A percentile compares a stretch with the other conserved stretches of the same genome.
Conservation (phyloP, 2,888 invertebrate genomes). For the Arctia plantaginis region DNA sequence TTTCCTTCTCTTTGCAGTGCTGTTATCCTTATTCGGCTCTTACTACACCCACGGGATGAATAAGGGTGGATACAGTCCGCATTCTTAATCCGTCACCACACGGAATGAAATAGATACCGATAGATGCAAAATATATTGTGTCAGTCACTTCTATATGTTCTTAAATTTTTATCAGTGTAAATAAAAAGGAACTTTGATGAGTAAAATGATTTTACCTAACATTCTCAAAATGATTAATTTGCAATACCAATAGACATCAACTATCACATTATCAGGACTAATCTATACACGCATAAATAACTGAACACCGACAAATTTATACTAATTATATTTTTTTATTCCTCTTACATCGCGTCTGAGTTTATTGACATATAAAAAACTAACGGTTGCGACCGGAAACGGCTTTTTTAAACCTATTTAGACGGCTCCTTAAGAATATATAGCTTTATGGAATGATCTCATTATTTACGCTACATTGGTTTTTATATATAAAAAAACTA, state of each 20-base stretch:
- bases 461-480: slow-evolving; percentile 73
- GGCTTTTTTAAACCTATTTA: slow-evolving; percentile 52
- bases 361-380: slow-evolving; percentile 54
- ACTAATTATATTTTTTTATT: slow-evolving; percentile 59
- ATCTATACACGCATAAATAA: slow-evolving; percentile 7
- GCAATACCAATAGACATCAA: slow-evolving; percentile 8
- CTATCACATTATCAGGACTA: background rate
- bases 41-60: too few relatives aligned
- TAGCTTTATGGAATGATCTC: slow-evolving; percentile 63
- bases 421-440: slow-evolving; percentile 57
- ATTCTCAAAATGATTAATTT: slow-evolving; percentile 1
- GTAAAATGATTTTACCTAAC: background rate
- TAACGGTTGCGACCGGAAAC: slow-evolving; percentile 73
- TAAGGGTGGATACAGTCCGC: too few relatives aligned
- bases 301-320: slow-evolving; percentile 35
- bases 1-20: too few relatives aligned
- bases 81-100: too few relatives aligned
- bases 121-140: too few relatives aligned
- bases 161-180: too few relatives aligned
- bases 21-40: too few relatives aligned
- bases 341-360: slow-evolving; percentile 56
- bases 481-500: slow-evolving; percentile 60
- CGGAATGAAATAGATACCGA: too few relatives aligned
- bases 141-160: too few relatives aligned
- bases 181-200: too few relatives aligned